These are phyloP conservation scores for Patiria pectinifera DNA, from an alignment of 53 echinoderm and acorn worm genomes.

Conservation along the genomic window DNA sequence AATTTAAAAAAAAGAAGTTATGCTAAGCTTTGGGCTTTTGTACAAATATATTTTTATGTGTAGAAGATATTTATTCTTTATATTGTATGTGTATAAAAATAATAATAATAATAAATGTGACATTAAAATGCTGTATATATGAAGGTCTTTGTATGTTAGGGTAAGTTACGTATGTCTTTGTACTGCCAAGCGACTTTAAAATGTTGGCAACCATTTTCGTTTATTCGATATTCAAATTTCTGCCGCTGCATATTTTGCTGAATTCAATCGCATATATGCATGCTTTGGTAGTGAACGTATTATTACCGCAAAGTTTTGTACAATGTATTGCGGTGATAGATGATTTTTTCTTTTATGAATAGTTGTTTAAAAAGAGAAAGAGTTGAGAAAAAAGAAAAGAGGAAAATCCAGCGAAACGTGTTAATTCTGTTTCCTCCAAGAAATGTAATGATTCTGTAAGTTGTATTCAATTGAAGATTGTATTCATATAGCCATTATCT, in stretches of 20 bases:
- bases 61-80: conserved; percentile 64
- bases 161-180: conserved; percentile 6
- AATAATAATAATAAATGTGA: not conserved
- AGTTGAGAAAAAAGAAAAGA: no score
- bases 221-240: not conserved
- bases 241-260: not conserved
- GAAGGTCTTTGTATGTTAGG: conserved; percentile 22
- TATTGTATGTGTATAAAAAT: conserved; percentile 42
- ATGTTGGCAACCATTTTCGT: conserved; percentile 21
- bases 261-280: conserved; percentile 15
- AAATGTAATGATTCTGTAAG: not conserved
- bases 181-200: conserved; percentile 45
- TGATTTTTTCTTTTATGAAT: not conserved
- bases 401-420: not conserved
- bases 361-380: not conserved
- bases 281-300: conserved; percentile 54
- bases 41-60: conserved; percentile 61
- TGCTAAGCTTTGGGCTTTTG: conserved; percentile 13
- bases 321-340: not conserved
- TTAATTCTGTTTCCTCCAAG: not conserved
- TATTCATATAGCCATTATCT: not conserved
- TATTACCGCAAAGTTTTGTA: conserved; percentile 5
- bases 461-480: not conserved
- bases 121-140: conserved; percentile 60
- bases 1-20: conserved; percentile 7